Evolutionary conservation across 2,113 vertebrate genomes (phyloP).

Genomic region (Panthera uncia): DNA sequence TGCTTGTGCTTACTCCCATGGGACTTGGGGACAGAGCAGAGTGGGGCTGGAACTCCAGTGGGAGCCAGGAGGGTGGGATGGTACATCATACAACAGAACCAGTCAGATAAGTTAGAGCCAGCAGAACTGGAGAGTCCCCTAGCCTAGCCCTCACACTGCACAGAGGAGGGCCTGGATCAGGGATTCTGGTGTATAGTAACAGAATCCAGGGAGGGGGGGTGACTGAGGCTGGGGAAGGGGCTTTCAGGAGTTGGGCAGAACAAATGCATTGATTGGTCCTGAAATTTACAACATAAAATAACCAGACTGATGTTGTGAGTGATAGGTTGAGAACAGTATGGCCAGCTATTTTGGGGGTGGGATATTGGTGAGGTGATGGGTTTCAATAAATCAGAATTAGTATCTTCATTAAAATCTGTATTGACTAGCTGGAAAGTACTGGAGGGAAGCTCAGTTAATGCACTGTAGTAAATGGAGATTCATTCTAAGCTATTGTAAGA

Average conservation of each 20-base stretch:
- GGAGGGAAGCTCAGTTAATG: neutral
- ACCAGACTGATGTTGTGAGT: neutral
- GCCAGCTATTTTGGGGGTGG: fast-evolving
- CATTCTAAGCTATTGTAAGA: neutral
- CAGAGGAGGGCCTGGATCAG: neutral
- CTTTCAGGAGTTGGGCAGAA: neutral
- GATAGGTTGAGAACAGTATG: neutral
- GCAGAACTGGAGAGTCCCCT: neutral
- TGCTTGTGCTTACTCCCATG: neutral
- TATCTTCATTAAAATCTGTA: neutral
- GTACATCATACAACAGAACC: fast-evolving
- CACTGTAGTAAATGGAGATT: neutral
- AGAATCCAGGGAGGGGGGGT: too few relatives aligned
- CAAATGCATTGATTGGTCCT: neutral
- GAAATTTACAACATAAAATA: neutral
- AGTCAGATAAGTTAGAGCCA: neutral
- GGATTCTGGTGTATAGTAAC: too few relatives aligned
- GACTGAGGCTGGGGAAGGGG: neutral
- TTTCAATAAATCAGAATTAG: neutral
- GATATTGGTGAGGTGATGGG: neutral
- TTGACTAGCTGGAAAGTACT: neutral
- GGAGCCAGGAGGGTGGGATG: neutral
- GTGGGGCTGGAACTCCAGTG: fast-evolving
- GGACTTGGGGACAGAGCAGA: fast-evolving
- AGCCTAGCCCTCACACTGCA: too few relatives aligned